Evolutionary conservation across 2,113 vertebrate species (phyloP), one percentile per base, ranked within the genome.

Genomic region (Electrona antarctica): DNA sequence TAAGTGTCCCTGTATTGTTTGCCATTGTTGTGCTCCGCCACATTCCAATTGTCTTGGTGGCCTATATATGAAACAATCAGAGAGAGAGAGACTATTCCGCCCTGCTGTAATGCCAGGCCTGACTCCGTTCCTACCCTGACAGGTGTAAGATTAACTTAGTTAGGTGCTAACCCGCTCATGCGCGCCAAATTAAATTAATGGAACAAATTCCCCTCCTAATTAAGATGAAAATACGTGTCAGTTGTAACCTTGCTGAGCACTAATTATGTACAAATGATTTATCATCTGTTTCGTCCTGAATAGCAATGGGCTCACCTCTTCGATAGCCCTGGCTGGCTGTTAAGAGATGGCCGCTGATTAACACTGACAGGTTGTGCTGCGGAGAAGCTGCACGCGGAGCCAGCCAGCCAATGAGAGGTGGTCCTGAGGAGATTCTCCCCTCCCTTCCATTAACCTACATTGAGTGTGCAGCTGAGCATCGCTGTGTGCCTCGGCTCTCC

Each of bases 241-340:
- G 95, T 95, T 96, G 94, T 97, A 96, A 96, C 96, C 96, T 97
- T 96, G 95, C 96, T 95, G 94, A 95, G 94, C 94, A 94, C 95
- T 97, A 97, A 97, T 97, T 97, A 96, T 95, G 93, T 95, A 95
- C 94, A 96, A 96, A 97, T 97, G 95, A 97, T 97, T 97, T 96
- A 96, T 97, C 95, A 95, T 95, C 94, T 94, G 95, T 94, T 95
- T 95, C 90, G 87, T 94, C 94, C 94, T 94, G 95, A 96, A 95
- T 95, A 95, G 95, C 95, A 95, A 96, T 95, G 89, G 77, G 80
- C 93, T 94, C 92, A 92, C 93, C 95, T 95, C 94, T 95, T 95
- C 92, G 93, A 95, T 96, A 95, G 95, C 92, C 94, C 92, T 90
- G 92, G 93, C 93, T 91, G 91, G 83, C 79, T 95, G 94, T 95